Evolutionary conservation across 2,113 vertebrate species (phyloP).

Genomic region (Stigmatopora nigra): DNA sequence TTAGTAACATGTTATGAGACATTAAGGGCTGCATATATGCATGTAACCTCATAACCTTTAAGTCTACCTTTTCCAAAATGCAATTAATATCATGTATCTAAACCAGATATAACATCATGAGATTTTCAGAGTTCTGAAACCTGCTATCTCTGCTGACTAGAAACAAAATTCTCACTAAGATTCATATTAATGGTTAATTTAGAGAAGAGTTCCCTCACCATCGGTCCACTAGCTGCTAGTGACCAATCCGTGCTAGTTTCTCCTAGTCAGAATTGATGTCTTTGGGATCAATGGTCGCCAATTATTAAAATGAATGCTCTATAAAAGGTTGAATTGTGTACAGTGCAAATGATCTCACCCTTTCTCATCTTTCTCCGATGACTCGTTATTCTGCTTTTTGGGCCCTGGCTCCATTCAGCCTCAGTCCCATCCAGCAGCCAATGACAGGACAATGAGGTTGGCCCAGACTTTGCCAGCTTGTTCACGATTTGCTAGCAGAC

Average conservation of each 20-base stretch:
- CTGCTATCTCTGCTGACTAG: too few relatives aligned
- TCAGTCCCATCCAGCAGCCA: slow-evolving; percentile 52
- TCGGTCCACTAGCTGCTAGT: too few relatives aligned
- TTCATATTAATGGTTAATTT: too few relatives aligned
- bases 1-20: slow-evolving; percentile 19
- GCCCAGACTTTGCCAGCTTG: slow-evolving; percentile 38
- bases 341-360: slow-evolving; percentile 45
- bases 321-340: too few relatives aligned
- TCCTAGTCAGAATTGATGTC: too few relatives aligned
- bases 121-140: too few relatives aligned
- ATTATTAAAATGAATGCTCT: too few relatives aligned
- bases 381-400: slow-evolving; percentile 61
- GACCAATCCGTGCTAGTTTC: too few relatives aligned
- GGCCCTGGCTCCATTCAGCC: slow-evolving; percentile 57
- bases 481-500: slow-evolving; percentile 52
- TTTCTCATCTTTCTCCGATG: slow-evolving; percentile 66
- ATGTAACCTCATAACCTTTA: background rate
- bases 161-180: too few relatives aligned
- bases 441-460: slow-evolving; percentile 58
- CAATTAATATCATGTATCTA: background rate
- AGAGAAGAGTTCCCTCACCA: too few relatives aligned
- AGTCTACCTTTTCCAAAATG: slow-evolving; percentile 13
- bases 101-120: too few relatives aligned
- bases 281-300: too few relatives aligned
- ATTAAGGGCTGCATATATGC: background rate